Percentiles rank a stretch among this genome's conserved stretches.
These are phyloP conservation scores for Borostomias antarcticus DNA, from an alignment of 2,797 vertebrate genomes.

Conservation along the genomic window DNA sequence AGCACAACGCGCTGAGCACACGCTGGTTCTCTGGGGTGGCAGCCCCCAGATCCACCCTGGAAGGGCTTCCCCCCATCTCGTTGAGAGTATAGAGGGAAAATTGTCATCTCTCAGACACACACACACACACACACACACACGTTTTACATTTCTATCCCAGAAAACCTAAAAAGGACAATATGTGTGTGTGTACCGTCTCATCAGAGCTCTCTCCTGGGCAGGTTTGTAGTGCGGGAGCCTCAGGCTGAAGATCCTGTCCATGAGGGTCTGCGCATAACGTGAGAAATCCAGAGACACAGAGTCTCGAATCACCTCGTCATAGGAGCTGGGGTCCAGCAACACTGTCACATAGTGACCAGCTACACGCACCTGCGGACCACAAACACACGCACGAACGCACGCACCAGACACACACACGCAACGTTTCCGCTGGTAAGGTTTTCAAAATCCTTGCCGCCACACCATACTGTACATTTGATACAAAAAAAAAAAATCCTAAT, in stretches of 20 bases:
- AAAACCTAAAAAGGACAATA: background rate
- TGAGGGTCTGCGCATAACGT: constrained; percentile 80
- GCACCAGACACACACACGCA: background rate
- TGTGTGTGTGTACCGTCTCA: constrained; percentile 68
- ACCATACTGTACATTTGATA: too few relatives aligned
- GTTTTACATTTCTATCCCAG: too few relatives aligned
- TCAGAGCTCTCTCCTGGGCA: constrained; percentile 69
- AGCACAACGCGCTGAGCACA: too few relatives aligned
- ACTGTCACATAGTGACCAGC: constrained; percentile 84
- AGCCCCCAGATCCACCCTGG: too few relatives aligned
- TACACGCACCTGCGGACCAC: constrained; percentile 76
- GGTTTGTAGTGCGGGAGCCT: constrained; percentile 75
- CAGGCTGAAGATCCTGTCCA: constrained; percentile 88
- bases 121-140: too few relatives aligned
- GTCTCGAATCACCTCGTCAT: constrained; percentile 78
- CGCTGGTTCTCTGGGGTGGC: too few relatives aligned
- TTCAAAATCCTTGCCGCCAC: too few relatives aligned
- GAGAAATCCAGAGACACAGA: constrained; percentile 78
- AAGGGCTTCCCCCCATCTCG: too few relatives aligned
- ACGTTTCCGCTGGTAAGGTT: too few relatives aligned
- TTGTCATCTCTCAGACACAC: too few relatives aligned
- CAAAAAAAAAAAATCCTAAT: too few relatives aligned
- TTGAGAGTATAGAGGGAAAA: too few relatives aligned
- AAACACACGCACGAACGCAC: background rate
- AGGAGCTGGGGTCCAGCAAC: constrained; percentile 86